Evolutionary conservation across 2,888 invertebrate species (phyloP).

Genomic region (Dascillus cervinus): DNA sequence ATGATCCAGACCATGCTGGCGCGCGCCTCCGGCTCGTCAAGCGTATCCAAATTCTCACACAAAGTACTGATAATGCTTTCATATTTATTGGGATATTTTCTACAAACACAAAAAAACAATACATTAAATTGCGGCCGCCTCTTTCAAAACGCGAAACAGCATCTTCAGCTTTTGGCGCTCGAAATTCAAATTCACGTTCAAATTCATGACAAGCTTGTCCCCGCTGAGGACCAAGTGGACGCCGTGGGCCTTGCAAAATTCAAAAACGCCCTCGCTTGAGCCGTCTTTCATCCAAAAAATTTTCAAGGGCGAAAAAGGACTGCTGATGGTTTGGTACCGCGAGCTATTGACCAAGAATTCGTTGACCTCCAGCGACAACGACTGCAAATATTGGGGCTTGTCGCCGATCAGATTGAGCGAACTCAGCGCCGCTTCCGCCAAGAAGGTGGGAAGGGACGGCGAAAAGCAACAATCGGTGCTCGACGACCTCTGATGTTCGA

Average conservation of each 20-base stretch:
- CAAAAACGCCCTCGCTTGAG: constrained; percentile 22
- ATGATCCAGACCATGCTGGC: constrained; percentile 97
- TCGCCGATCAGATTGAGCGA: constrained; percentile 69
- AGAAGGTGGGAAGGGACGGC: constrained; percentile 88
- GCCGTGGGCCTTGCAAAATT: constrained; percentile 26
- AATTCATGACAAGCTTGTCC: constrained; percentile 28
- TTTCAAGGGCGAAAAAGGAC: constrained; percentile 31
- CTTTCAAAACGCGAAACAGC: constrained; percentile 22
- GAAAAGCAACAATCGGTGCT: constrained; percentile 94
- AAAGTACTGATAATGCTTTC: constrained; percentile 99
- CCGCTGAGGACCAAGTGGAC: constrained; percentile 29
- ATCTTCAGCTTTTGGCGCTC: constrained; percentile 20
- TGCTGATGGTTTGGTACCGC: constrained; percentile 28
- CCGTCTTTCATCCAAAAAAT: no score
- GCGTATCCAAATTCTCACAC: constrained; percentile 96
- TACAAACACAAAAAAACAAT: constrained; percentile 20
- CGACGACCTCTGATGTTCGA: constrained; percentile 91
- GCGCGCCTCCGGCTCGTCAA: constrained; percentile 97
- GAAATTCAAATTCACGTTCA: constrained; percentile 27
- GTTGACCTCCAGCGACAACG: constrained; percentile 26
- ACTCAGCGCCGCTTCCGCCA: constrained; percentile 80
- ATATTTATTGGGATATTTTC: constrained; percentile 97
- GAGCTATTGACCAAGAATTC: constrained; percentile 21
- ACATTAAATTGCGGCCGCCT: constrained; percentile 15
- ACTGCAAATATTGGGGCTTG: constrained; percentile 52